Base-by-base conservation (phyloP, 2,113 vertebrate species). In the Bambusicola thoracicus region DNA sequence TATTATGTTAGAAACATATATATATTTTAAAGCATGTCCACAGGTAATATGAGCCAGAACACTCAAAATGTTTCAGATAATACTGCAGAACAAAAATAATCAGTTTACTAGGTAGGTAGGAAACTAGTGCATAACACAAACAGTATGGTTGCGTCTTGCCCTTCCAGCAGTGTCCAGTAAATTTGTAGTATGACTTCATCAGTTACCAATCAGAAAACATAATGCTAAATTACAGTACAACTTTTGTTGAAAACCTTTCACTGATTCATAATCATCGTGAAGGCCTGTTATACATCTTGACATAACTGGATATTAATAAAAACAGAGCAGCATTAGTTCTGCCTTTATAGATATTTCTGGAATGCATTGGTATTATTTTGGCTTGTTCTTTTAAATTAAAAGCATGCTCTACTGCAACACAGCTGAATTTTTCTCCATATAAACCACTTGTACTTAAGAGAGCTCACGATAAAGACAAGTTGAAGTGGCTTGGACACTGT, bases 271-370 rank as follows among this genome's bases (percentile, higher is more conserved):
- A n/a, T 16, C 76, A 82, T 87, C 66, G 69, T 59, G 55, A 93
- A 76, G 58, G 78, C 63, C 79, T 96, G 87, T 76, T 91, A 89
- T 12, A 38, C 56, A 88, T 90, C 66, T 78, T 84, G 29, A 75
- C 58, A 48, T 84, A 89, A 81, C 66, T 73, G 69, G 56, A 40
- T 49, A 73, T 61, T 79, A 83, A 92, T 66, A 92, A 72, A 93
- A 95, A 30, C 41, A 85, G 66, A 81, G 27, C 59, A 76, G 72
- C 25, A 41, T 65, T 76, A 87, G 63, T 61, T 90, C 70, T 85
- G 83, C 80, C 53, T 95, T 89, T 85, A 92, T 69, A 80, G 67
- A 85, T 51, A 29, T 89, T 93, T 91, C 95, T 89, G 78, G 89
- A 95, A 93, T 82, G 59, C 36, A 73, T 13, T 2, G 56, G 20